Evolutionary conservation across 2,113 vertebrate species (phyloP), one percentile per base, ranked within the genome.

Genomic region (Cyphomyrus plagiostoma): DNA sequence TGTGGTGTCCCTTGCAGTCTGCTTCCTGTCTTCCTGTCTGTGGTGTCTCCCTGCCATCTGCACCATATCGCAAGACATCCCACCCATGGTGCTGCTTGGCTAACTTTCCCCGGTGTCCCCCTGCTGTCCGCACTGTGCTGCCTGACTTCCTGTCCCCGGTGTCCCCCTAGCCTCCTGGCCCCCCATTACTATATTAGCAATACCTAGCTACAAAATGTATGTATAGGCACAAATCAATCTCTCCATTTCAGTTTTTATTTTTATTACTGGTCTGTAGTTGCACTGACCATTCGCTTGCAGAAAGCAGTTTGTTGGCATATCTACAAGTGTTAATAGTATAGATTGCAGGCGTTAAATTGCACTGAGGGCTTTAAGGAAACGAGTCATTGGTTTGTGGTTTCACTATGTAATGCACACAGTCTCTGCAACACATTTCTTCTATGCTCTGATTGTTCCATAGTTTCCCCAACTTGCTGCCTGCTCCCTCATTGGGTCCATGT

Each of bases 1-100:
- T 5, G 2, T 3, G 49, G 49, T 50, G 49, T 50, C 49, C 49
- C 49, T 13, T 1, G 13, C 50, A 17, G 3, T 17, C 3, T 52
- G 0, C 50, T 52, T 2, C 50, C 3, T 1, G 50, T 0, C 50
- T 52, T 52, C 15, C 50, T 0, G 0, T 17, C 3, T 3, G 0
- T 0, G 0, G 13, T 52, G 50, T 52, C 50, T 0, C 11, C 50
- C 3, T 52, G 50, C 50, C 0, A 0, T 52, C 50, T 0, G 13
- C 50, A 52, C 11, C 45, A 46, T 46, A 46, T 46, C 45, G 5
- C 45, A 6, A 46, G 45, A 46, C 45, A 6, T 46, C 45, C 45
- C 45, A 45, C 5, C 45, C 45, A 45, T 45, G 45, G 13, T 17
- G 3, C 3, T 52, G 10, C 2, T 6, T 13, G 49, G 2, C 48